Percentiles rank a stretch among this genome's conserved stretches.
These are phyloP conservation scores for Salticus scenicus DNA, from an alignment of 2,888 invertebrate species.

Conservation along the genomic window DNA sequence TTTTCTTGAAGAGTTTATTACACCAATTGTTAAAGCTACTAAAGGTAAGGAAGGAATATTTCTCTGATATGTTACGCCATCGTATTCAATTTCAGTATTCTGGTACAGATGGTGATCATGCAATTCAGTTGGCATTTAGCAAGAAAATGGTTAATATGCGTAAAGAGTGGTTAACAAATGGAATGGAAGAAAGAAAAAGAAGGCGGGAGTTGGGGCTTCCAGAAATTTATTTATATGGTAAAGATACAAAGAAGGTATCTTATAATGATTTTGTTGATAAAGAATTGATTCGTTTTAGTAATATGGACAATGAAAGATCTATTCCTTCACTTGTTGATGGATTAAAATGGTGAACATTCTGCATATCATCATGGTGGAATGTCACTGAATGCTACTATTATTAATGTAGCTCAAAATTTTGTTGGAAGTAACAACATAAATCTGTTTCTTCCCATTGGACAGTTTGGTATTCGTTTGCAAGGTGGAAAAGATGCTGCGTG, in stretches of 20 bases:
- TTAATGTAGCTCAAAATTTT: slow-evolving; percentile 97
- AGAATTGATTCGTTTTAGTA: not conserved
- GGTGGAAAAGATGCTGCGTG: slow-evolving; percentile 99
- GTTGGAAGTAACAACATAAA: slow-evolving; percentile 99
- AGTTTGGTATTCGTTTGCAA: slow-evolving; percentile 90
- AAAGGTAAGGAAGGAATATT: slow-evolving; percentile 89
- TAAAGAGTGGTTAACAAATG: slow-evolving; percentile 89
- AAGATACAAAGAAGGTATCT: not conserved
- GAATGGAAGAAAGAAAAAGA: slow-evolving; percentile 84
- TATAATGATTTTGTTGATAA: not conserved
- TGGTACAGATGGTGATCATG: slow-evolving; percentile 86
- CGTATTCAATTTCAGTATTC: slow-evolving; percentile 81
- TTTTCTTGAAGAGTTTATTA: slow-evolving; percentile 98
- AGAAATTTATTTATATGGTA: not conserved
- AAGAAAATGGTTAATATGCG: slow-evolving; percentile 96
- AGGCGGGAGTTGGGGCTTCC: slow-evolving; percentile 86
- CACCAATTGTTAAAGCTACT: slow-evolving; percentile 94
- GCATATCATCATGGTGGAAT: slow-evolving; percentile 96
- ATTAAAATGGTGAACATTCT: slow-evolving; percentile 80
- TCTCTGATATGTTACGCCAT: slow-evolving; percentile 94
- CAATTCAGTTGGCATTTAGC: slow-evolving; percentile 89
- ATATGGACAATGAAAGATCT: not conserved
- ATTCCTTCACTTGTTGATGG: not conserved
- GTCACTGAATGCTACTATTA: slow-evolving; percentile 94
- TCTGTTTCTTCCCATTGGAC: slow-evolving; percentile 93